Evolutionary conservation across 2,113 vertebrate species (phyloP).

Genomic region (Shinisaurus crocodilurus): DNA sequence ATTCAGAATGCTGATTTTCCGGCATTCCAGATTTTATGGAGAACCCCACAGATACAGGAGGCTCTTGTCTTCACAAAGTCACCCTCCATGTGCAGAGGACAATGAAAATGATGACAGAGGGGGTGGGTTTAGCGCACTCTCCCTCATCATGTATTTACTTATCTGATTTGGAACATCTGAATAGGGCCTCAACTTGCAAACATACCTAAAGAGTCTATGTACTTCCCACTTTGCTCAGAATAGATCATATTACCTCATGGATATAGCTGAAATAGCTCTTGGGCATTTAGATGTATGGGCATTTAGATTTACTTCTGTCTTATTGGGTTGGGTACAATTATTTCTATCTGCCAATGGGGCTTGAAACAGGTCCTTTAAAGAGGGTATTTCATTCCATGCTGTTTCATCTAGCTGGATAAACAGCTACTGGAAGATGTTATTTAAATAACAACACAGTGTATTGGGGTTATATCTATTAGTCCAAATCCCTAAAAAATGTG

Average conservation of each 20-base stretch:
- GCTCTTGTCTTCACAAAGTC: too few species aligned
- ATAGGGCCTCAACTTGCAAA: not conserved
- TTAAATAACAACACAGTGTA: not conserved
- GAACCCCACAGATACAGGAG: too few species aligned
- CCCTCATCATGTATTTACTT: too few species aligned
- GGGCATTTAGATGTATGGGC: too few species aligned
- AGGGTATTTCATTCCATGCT: not conserved
- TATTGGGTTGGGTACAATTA: not conserved
- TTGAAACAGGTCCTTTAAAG: not conserved
- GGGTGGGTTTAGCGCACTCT: too few species aligned
- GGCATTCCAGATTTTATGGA: too few species aligned
- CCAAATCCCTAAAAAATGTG: not conserved
- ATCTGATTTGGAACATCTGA: too few species aligned
- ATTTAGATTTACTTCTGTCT: not conserved
- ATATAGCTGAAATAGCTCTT: not conserved
- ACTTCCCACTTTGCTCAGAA: not conserved
- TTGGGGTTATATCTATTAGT: not conserved
- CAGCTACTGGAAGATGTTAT: not conserved
- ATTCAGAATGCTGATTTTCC: too few species aligned
- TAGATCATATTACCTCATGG: not conserved
- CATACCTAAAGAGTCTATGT: not conserved
- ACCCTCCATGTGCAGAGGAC: too few species aligned
- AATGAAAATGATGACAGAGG: too few species aligned
- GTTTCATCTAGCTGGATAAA: not conserved
- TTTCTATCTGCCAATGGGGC: not conserved